A percentile compares a stretch with the other conserved stretches of the same genome.
These are phyloP conservation scores for Scleropages formosus DNA, from an alignment of 2,797 vertebrate genomes.

Conservation along the genomic window DNA sequence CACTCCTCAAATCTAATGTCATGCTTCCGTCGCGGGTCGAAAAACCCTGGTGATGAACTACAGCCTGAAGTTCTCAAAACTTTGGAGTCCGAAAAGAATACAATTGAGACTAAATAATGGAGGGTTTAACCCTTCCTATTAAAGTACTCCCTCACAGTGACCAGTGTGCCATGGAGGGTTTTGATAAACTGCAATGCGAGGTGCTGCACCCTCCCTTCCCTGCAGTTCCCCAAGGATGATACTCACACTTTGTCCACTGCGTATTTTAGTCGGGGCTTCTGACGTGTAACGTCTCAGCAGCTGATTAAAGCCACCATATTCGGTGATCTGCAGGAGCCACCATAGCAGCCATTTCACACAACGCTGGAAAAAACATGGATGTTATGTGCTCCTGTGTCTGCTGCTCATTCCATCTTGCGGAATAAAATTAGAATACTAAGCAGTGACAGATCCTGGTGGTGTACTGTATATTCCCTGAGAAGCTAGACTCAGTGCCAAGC, in stretches of 20 bases:
- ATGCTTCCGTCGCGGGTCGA: slow-evolving; percentile 13
- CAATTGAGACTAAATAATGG: not conserved
- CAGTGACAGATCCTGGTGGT: slow-evolving; percentile 52
- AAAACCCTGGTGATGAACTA: not conserved
- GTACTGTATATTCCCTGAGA: slow-evolving; percentile 42
- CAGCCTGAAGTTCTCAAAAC: not conserved
- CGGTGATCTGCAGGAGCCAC: too few species aligned
- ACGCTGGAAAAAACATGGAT: too few species aligned
- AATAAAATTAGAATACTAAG: slow-evolving; percentile 12
- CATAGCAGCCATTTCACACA: not conserved
- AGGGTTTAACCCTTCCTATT: not conserved
- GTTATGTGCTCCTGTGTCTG: too few species aligned
- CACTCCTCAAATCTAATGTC: slow-evolving; percentile 28
- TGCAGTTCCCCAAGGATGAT: not conserved
- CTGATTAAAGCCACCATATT: not conserved
- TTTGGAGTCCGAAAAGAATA: not conserved
- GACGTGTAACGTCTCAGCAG: too few species aligned
- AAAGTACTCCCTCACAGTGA: not conserved
- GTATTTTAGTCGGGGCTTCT: too few species aligned
- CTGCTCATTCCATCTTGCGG: too few species aligned
- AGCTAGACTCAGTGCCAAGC: slow-evolving; percentile 1
- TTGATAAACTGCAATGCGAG: not conserved
- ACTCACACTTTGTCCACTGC: too few species aligned
- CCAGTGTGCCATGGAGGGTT: not conserved
- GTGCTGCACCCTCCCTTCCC: not conserved